A percentile compares a stretch with the other conserved stretches of the same genome.
Conservation (phyloP, 2,797 vertebrate species). For the Nasua narica region DNA sequence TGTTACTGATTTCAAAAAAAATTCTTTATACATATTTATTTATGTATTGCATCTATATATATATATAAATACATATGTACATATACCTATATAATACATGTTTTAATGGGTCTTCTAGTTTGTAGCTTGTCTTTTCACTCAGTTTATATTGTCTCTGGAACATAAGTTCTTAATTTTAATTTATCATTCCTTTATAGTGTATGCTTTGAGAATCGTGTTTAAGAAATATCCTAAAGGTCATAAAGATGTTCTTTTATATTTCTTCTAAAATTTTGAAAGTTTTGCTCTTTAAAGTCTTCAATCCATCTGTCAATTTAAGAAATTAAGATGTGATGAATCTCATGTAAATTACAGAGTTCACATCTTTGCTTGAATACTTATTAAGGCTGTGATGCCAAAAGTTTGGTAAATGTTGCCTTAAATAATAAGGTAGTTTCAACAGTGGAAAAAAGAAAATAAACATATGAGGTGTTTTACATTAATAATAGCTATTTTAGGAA, state of each 20-base stretch:
- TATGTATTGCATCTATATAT: background rate
- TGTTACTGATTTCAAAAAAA: background rate
- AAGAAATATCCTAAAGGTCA: background rate
- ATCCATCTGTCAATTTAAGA: background rate
- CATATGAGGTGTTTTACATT: background rate
- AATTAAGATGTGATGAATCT: conserved; percentile 17
- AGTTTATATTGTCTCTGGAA: background rate
- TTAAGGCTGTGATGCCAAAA: background rate
- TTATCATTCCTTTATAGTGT: background rate
- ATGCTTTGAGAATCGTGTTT: background rate
- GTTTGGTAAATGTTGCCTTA: background rate
- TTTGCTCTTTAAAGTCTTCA: background rate
- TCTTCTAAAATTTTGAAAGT: background rate
- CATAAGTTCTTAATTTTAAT: background rate
- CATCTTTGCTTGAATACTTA: background rate
- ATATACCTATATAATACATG: background rate
- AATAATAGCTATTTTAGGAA: background rate
- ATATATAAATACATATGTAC: background rate
- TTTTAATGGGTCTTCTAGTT: background rate
- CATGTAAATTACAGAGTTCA: background rate
- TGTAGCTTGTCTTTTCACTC: background rate
- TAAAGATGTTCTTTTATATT: background rate
- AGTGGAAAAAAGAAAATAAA: background rate
- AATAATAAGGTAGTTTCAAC: background rate
- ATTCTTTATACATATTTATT: background rate